Evolutionary conservation across 2,888 invertebrate species (phyloP).

Genomic region (Cenopis cana): DNA sequence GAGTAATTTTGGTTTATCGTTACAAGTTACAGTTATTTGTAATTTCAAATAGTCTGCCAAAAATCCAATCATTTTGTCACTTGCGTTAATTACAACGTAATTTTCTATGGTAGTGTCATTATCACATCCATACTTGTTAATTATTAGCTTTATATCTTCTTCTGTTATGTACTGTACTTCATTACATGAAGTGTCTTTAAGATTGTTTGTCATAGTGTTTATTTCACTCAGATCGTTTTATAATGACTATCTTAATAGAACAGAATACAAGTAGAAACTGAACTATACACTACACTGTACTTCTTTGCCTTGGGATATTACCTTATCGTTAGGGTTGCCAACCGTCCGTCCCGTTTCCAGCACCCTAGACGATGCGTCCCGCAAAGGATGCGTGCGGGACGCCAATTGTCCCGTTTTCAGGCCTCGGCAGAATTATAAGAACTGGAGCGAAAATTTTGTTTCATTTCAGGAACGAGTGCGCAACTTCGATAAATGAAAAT

Average conservation of each 20-base stretch:
- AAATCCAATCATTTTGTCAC: slow-evolving; percentile 77
- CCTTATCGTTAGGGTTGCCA: too few species aligned
- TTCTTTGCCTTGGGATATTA: not conserved
- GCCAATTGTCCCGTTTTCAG: too few species aligned
- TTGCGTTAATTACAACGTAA: slow-evolving; percentile 63
- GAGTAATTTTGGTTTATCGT: slow-evolving; percentile 52
- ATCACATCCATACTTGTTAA: slow-evolving; percentile 54
- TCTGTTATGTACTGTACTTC: slow-evolving; percentile 53
- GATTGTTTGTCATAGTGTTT: slow-evolving; percentile 6
- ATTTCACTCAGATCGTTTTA: not conserved
- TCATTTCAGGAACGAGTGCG: too few species aligned
- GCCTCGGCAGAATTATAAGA: too few species aligned
- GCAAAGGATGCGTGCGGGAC: too few species aligned
- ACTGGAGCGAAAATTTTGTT: too few species aligned
- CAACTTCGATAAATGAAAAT: too few species aligned
- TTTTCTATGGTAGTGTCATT: slow-evolving; percentile 53
- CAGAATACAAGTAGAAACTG: not conserved
- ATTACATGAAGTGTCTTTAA: not conserved
- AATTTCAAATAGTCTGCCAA: slow-evolving; percentile 76
- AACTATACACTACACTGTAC: not conserved
- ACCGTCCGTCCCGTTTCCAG: too few species aligned
- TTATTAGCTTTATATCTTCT: slow-evolving; percentile 62
- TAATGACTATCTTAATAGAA: not conserved
- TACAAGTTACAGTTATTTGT: slow-evolving; percentile 56
- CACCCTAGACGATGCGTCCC: too few species aligned